phyloP scores from a whole-genome alignment of 2,888 invertebrate genomes.

The Diachrysia chrysitis region DNA sequence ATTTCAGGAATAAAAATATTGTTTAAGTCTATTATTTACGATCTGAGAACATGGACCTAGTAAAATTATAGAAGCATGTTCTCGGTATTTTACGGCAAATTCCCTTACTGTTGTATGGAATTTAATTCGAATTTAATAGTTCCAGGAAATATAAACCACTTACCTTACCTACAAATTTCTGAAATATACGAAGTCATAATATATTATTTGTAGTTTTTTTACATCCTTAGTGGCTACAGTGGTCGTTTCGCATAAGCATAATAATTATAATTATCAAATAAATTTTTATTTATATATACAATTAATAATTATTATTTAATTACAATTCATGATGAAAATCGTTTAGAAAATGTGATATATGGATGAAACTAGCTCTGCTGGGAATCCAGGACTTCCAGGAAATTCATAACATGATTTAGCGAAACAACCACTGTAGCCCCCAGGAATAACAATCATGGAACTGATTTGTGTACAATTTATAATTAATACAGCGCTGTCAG shows the following conservation, averaged over 20 bases:
- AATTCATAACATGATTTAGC: too few species aligned
- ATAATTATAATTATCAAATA: too few species aligned
- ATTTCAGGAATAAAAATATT: not conserved
- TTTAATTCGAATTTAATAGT: not conserved
- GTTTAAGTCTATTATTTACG: not conserved
- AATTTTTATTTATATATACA: too few species aligned
- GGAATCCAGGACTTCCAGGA: too few species aligned
- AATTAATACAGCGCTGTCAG: slow-evolving; percentile 24
- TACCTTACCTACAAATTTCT: not conserved
- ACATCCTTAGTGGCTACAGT: too few species aligned
- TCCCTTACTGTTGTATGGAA: not conserved
- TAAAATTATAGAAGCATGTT: not conserved
- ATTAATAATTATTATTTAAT: too few species aligned
- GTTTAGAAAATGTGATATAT: too few species aligned
- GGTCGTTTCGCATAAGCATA: too few species aligned
- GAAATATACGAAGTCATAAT: not conserved
- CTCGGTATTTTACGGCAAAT: not conserved
- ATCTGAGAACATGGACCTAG: not conserved
- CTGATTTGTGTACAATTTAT: slow-evolving; percentile 28
- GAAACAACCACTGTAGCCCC: too few species aligned
- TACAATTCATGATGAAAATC: too few species aligned
- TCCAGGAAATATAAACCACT: not conserved
- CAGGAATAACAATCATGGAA: slow-evolving; percentile 17
- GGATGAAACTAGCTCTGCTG: too few species aligned
- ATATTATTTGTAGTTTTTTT: not conserved